Evolutionary conservation across 2,113 vertebrate genomes (phyloP), one percentile per base, ranked within the genome.

Genomic region (Corythornis madagascariensis): DNA sequence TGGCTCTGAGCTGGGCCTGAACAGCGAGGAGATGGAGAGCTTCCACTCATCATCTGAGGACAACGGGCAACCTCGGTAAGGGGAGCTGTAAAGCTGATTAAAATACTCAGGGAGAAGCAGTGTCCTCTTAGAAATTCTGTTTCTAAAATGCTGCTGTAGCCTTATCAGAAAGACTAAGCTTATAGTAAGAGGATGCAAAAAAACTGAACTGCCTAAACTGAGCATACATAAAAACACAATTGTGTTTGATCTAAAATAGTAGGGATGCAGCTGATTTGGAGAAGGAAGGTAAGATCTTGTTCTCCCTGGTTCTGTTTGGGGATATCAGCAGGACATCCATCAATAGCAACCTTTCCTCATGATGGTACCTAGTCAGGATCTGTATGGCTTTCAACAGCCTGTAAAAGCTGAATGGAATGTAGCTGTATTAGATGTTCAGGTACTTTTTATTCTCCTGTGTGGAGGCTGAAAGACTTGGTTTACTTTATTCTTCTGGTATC

Each of bases 1-100:
- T 98, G 99, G 98, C 57, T 95, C 96, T 61, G 99, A 99, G 69
- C 95, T 99, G 90, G 99, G 98, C n/a, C 95, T 99, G 97, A 99
- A 96, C 95, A 97, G 97, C 8, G 98, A 99, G 74, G 99, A 99
- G 80, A 99, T 99, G 99, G 99, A 99, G 63, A 98, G 91, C 88
- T 97, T 99, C 90, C 98, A 97, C 81, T 90, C 98, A 3, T 96
- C 97, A 0, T 87, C 97, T 48, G 99, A 99, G 33, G 97, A 98
- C 43, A 98, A 92, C 6, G 96, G 94, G 74, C 98, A 98, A 71
- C 90, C 95, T 94, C 98, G 98, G 99, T 99, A 96, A 96, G 93
- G 25, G 29, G 35, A 50, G 42, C 19, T 90, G 15, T 71, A 78
- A 84, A 92, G 47, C 74, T 45, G 53, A 15, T 69, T 43, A 55